Percentiles rank a stretch among this genome's conserved stretches.
phyloP scores from a whole-genome alignment of 2,888 invertebrate genomes.

The Apodemia mormo region DNA sequence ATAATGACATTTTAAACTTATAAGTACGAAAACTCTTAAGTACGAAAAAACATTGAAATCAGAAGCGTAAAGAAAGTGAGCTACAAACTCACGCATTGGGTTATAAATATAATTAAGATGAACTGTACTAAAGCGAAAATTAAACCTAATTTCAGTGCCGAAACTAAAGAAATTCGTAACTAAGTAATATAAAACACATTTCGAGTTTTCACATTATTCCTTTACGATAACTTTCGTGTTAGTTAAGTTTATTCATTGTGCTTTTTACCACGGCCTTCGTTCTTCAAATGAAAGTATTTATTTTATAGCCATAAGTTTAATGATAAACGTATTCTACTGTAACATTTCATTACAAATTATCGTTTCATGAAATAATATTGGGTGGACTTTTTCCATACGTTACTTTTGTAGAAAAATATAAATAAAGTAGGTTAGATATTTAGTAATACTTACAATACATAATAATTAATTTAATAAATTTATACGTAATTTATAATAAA shows the following conservation, averaged over 20 bases:
- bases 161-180: not conserved
- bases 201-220: not conserved
- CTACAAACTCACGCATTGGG: not conserved
- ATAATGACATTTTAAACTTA: no score
- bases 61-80: no score
- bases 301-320: not conserved
- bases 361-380: not conserved
- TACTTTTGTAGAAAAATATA: not conserved
- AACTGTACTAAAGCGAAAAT: not conserved
- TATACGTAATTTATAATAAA: no score
- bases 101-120: not conserved
- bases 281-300: not conserved
- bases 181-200: not conserved
- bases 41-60: no score
- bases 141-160: not conserved
- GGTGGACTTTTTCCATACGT: not conserved
- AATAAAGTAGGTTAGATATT: no score
- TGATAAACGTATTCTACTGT: not conserved
- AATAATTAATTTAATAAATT: no score
- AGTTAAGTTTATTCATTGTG: constrained; percentile 8
- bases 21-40: no score
- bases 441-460: no score
- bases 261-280: not conserved
- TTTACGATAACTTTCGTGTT: constrained; percentile 11
- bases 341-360: not conserved